A percentile compares a stretch with the other conserved stretches of the same genome.
phyloP scores from a whole-genome alignment of 1,140 invertebrate genomes.

The Cyclina sinensis region DNA sequence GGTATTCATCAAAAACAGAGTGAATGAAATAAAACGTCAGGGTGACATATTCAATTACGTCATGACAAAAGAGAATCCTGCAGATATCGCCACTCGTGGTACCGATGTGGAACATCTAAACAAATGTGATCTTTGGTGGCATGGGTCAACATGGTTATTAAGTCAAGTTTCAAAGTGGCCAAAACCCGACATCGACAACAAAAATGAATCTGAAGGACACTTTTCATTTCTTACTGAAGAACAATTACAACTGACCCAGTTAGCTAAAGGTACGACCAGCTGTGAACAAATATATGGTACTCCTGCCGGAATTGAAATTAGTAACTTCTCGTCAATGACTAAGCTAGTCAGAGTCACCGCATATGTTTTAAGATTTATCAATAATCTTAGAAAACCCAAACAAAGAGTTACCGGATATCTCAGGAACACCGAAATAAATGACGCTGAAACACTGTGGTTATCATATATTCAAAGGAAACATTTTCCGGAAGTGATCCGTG shows the following conservation, averaged over 20 bases:
- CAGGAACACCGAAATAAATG: too few species aligned
- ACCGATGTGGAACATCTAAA: not conserved
- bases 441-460: slow-evolving; percentile 19
- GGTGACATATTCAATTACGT: slow-evolving; percentile 23
- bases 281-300: not conserved
- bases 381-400: too few species aligned
- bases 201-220: not conserved
- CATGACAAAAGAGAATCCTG: slow-evolving; percentile 14
- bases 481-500: not conserved
- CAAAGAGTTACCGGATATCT: not conserved
- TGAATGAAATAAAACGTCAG: slow-evolving; percentile 14
- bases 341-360: slow-evolving; percentile 28
- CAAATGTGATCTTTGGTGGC: slow-evolving; percentile 15
- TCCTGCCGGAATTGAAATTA: slow-evolving; percentile 10
- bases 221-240: not conserved
- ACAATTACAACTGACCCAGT: too few species aligned
- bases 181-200: not conserved
- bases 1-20: slow-evolving; percentile 49
- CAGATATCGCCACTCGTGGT: slow-evolving; percentile 27
- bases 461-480: not conserved
- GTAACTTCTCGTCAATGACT: slow-evolving; percentile 38
- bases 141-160: slow-evolving; percentile 24
- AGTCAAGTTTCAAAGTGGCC: not conserved
- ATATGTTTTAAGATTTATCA: slow-evolving; percentile 3
- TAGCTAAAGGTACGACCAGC: too few species aligned